Conservation (phyloP, 1,140 invertebrate genomes). For the Calephelis virginiensis region DNA sequence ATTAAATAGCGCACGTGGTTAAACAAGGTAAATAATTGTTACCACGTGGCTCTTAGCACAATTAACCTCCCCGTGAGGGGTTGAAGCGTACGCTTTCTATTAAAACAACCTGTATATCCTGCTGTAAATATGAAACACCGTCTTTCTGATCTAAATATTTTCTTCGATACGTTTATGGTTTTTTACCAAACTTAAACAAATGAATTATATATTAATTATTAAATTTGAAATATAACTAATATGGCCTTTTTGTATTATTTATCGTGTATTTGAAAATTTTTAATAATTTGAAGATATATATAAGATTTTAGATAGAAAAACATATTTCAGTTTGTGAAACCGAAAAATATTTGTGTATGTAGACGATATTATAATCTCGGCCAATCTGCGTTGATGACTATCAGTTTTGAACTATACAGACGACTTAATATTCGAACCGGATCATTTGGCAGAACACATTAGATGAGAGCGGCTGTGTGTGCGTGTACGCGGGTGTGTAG, state of each 20-base stretch:
- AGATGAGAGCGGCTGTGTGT: constrained; percentile 42
- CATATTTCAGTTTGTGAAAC: not conserved
- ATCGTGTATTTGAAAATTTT: not conserved
- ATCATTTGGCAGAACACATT: constrained; percentile 75
- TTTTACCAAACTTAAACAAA: not conserved
- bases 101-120: constrained; percentile 45
- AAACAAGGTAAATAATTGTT: constrained; percentile 72
- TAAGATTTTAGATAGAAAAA: not conserved
- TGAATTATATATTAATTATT: not conserved
- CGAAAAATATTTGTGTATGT: constrained; percentile 2
- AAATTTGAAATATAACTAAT: not conserved
- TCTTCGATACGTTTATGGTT: not conserved
- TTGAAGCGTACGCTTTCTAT: constrained; percentile 47
- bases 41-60: constrained; percentile 64
- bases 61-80: constrained; percentile 58
- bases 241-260: not conserved
- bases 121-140: constrained; percentile 27
- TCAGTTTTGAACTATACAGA: constrained; percentile 53
- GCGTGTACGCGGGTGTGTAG: constrained; percentile 43
- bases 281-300: not conserved
- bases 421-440: constrained; percentile 62
- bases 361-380: constrained; percentile 16
- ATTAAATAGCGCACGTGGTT: constrained; percentile 55
- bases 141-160: not conserved
- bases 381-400: constrained; percentile 44